Evolutionary conservation across 2,888 invertebrate species (phyloP), one percentile per base, ranked within the genome.

Genomic region (Papilio gigon): DNA sequence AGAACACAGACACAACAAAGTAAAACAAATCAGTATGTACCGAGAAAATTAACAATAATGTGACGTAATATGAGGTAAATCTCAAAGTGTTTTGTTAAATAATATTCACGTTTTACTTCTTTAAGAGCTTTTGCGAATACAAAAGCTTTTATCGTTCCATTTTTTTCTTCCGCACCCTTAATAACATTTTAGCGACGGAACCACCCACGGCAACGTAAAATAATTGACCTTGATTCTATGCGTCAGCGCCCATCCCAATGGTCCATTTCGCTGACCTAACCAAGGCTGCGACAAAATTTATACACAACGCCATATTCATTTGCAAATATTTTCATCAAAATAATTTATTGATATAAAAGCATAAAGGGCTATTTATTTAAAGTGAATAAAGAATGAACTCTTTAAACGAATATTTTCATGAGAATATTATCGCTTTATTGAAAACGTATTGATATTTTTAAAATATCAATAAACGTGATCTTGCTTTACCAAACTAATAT

Each of bases 191-290:
- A 75, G 70, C 74, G 75, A 73, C 75, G 75, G 74, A 73, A 70
- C 72, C 77, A 72, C 77, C 81, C 76, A 70, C 74, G 70, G 70
- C 80, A 77, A 81, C 80, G 76, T 79, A 76, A 78, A 73, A 77
- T 76, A 62, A 75, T 75, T 76, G 80, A 73, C 88, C 86, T 87
- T 87, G 83, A 77, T 78, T 75, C 71, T 72, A 78, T 83, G 77
- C 84, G 87, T 84, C 85, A 86, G 61, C 63, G 75, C 76, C 77
- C 74, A 63, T 74, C 78, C 78, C 75, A 71, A 56, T 72, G 72
- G 70, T 68, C 73, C 72, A 76, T 76, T 76, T 76, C 75, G 64
- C 72, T 71, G 74, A 73, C 75, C 74, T 71, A 67, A 64, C 64
- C 61, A 70, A 71, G 58, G 72, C 60, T 63, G 68, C 56, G 37